Evolutionary conservation across 2,797 vertebrate species (phyloP), one percentile per base, ranked within the genome.

Genomic region (Phalanger gymnotis): DNA sequence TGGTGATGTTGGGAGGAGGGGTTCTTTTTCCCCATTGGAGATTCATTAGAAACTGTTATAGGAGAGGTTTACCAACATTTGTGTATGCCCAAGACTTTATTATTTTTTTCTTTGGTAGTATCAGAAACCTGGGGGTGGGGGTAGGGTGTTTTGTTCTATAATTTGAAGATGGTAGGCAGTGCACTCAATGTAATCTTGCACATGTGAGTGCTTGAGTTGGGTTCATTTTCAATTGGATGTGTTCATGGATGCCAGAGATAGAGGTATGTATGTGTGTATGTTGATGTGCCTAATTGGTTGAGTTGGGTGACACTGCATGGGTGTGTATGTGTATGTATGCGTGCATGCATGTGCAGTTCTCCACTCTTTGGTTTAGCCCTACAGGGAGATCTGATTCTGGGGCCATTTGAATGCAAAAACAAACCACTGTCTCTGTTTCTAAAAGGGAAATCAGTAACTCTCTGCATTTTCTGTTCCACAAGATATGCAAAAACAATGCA

Each of bases 401-500:
- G 98, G 98, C 98, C 96, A 90, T 97, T 92, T 40, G 97, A 98
- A 98, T 98, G 98, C 98, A 98, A 98, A 98, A 98, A 98, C 98
- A 96, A 98, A 98, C 97, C 98, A 98, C 98, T 98, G 97, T 98
- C 98, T 99, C 98, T 98, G 98, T 98, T 99, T 99, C 98, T 92
- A 96, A 98, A 98, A 98, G 95, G 97, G 98, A 98, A 98, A 98
- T 98, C 98, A 98, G 98, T 98, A 98, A 98, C 98, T 98, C 98
- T 99, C 98, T 98, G 98, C 98, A 98, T 99, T 98, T 99, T 99
- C 98, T 98, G 99, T 99, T 99, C 99, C 99, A 99, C 99, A 99
- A 99, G 99, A 99, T 99, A 99, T 99, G 99, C 99, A 99, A 99
- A 99, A 99, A 99, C 99, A 99, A 99, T 99, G 99, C 99, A 99